A percentile compares a stretch with the other conserved stretches of the same genome.
phyloP scores from a whole-genome alignment of 1,140 invertebrate genomes.

The Globodera ellingtonae region DNA sequence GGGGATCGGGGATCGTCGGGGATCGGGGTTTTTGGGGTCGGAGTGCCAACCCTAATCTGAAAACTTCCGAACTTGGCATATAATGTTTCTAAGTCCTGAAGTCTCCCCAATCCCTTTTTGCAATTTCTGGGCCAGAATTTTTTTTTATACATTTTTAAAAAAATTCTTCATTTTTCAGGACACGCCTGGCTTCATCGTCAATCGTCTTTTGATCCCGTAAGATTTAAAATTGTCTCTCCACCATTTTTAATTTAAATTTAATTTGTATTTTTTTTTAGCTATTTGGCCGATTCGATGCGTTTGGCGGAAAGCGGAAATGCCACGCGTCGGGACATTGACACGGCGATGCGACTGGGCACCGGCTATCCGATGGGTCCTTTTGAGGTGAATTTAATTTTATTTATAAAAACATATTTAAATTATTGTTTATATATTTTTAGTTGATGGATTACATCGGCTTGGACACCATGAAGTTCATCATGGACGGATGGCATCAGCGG shows the following conservation, averaged over 20 bases:
- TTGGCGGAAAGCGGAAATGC: conserved; percentile 78
- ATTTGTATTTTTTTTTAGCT: conserved; percentile 55
- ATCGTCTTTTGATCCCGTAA: conserved; percentile 76
- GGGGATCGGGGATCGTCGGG: too few species aligned
- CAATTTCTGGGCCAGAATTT: too few species aligned
- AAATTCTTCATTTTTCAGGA: conserved; percentile 68
- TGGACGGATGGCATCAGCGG: conserved; percentile 77
- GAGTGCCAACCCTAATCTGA: too few species aligned
- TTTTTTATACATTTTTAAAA: background rate
- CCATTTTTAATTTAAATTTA: background rate
- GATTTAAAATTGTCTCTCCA: background rate
- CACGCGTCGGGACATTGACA: conserved; percentile 68
- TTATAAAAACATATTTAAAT: background rate
- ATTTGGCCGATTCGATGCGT: conserved; percentile 76
- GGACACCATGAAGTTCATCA: conserved; percentile 71
- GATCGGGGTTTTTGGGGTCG: too few species aligned
- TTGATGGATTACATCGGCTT: conserved; percentile 70
- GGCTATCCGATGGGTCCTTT: conserved; percentile 71
- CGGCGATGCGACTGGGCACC: conserved; percentile 70
- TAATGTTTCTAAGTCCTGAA: too few species aligned
- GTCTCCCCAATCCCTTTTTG: too few species aligned
- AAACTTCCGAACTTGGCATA: too few species aligned
- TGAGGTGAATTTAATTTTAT: conserved; percentile 52
- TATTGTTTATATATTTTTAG: conserved; percentile 10
- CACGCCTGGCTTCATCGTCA: conserved; percentile 83